These are phyloP conservation scores for Athalia rosae DNA, from an alignment of 2,888 invertebrate species.

Conservation along the genomic window DNA sequence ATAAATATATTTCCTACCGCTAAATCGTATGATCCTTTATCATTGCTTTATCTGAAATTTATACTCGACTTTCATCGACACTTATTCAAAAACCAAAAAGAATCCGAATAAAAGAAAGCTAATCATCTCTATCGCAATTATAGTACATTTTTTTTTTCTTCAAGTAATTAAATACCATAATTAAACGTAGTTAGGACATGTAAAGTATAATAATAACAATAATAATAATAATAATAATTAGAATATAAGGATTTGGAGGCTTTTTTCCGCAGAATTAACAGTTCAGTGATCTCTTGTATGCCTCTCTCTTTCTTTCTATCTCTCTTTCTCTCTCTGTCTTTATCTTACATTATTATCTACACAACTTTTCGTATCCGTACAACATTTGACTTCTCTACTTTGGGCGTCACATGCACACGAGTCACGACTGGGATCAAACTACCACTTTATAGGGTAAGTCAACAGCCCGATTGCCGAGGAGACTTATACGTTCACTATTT, in stretches of 20 bases:
- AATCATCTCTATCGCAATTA: neutral
- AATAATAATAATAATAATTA: neutral
- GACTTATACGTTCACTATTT: neutral
- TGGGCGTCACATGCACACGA: conserved; percentile 8
- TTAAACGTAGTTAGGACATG: neutral
- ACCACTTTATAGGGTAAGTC: conserved; percentile 29
- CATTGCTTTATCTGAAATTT: conserved; percentile 54
- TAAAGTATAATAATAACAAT: neutral
- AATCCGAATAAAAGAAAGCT: neutral
- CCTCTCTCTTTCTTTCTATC: neutral
- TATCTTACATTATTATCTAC: conserved; percentile 6
- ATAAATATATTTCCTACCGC: conserved; percentile 68
- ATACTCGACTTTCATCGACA: conserved; percentile 1
- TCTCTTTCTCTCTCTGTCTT: neutral
- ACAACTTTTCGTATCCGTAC: neutral
- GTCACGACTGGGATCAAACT: conserved; percentile 9
- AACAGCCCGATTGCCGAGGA: conserved; percentile 11
- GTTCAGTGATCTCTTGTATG: conserved; percentile 2
- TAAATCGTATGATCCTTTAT: conserved; percentile 57
- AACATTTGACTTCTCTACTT: conserved; percentile 24
- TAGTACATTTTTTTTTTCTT: neutral
- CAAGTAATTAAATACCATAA: neutral
- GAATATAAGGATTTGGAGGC: conserved; percentile 24
- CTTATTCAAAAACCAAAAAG: neutral
- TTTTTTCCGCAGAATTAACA: conserved; percentile 13